A percentile compares a stretch with the other conserved stretches of the same genome.
phyloP scores from a whole-genome alignment of 2,797 vertebrate species.

The Stomatorhinus walkeri region DNA sequence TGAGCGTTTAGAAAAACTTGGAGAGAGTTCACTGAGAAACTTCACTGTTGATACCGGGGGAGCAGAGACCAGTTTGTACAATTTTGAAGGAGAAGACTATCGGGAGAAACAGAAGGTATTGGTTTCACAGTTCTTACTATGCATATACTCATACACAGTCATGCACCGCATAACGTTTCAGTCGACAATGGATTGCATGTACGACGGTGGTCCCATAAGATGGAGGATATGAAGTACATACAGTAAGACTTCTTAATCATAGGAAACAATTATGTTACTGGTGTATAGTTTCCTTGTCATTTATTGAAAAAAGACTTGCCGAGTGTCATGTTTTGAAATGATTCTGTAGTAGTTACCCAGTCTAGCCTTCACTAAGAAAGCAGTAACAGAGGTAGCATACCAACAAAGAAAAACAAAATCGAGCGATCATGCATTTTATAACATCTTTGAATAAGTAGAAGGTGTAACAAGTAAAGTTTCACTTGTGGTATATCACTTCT shows the following conservation, averaged over 20 bases:
- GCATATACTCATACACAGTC: neutral
- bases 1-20: slow-evolving; percentile 73
- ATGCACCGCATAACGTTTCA: neutral
- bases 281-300: neutral
- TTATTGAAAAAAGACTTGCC: neutral
- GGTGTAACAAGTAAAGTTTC: neutral
- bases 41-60: slow-evolving; percentile 75
- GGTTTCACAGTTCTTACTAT: neutral
- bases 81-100: slow-evolving; percentile 83
- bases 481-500: neutral
- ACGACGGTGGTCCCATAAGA: neutral
- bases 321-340: neutral
- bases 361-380: neutral
- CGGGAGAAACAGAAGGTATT: slow-evolving; percentile 80
- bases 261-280: neutral
- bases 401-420: neutral
- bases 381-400: neutral
- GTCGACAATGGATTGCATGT: neutral
- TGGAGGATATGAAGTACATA: neutral
- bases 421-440: neutral
- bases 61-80: slow-evolving; percentile 76
- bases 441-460: neutral
- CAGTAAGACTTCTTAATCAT: neutral
- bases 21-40: slow-evolving; percentile 72
- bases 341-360: neutral